These are phyloP conservation scores for Noctua janthe DNA, from an alignment of 2,888 invertebrate species.

Conservation along the genomic window DNA sequence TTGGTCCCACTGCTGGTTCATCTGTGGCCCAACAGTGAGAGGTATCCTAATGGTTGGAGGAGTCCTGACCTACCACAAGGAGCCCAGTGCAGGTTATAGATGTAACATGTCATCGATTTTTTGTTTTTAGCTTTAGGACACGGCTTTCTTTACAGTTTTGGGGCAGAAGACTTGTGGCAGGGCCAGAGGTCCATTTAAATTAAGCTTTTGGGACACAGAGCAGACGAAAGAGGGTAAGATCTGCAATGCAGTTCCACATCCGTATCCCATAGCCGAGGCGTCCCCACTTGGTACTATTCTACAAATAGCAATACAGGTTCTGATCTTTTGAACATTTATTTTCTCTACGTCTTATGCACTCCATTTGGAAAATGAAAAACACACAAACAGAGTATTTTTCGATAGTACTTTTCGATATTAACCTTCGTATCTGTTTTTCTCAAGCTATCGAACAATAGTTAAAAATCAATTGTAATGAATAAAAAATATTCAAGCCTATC, in stretches of 20 bases:
- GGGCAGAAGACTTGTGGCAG: background rate
- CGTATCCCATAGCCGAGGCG: too few species aligned
- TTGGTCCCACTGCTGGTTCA: background rate
- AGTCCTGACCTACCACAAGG: too few species aligned
- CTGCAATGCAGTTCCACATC: background rate
- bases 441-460: background rate
- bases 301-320: background rate
- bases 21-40: background rate
- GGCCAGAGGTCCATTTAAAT: background rate
- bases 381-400: background rate
- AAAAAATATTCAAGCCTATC: slow-evolving; percentile 5
- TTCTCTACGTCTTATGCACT: background rate
- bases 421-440: background rate
- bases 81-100: too few species aligned
- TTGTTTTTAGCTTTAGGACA: background rate
- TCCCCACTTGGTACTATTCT: too few species aligned
- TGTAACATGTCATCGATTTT: background rate
- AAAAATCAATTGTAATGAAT: slow-evolving; percentile 11
- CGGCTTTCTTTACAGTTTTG: too few species aligned
- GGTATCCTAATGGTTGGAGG: background rate
- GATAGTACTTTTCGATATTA: background rate
- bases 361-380: background rate
- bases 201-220: background rate
- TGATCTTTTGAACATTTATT: background rate
- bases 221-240: background rate